Evolutionary conservation across 92 coral and sea anemone genomes (phyloP).

Genomic region (Porites lobata): DNA sequence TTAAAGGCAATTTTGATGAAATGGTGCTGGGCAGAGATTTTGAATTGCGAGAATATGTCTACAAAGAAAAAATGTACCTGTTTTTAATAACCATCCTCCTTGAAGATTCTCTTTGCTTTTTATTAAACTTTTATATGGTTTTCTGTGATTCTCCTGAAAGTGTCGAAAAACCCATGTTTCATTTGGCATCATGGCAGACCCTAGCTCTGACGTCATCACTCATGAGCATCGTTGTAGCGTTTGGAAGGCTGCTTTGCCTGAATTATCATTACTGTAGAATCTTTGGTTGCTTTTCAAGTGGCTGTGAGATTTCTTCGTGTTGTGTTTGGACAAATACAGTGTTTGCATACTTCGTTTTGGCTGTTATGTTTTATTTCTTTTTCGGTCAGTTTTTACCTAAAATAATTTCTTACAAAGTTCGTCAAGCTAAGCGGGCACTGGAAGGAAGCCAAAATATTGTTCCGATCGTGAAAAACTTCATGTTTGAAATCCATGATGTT

Average conservation of each 20-base stretch:
- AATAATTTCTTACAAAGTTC: background rate
- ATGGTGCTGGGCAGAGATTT: background rate
- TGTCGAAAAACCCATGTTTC: background rate
- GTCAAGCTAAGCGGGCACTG: constrained; percentile 1
- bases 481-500: background rate
- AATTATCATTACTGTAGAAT: background rate
- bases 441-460: background rate
- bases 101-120: constrained; percentile 5
- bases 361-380: constrained; percentile 23
- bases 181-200: constrained; percentile 18
- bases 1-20: constrained; percentile 26
- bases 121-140: constrained; percentile 3
- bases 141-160: constrained; percentile 18
- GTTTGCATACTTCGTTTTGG: constrained; percentile 5
- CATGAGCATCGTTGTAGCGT: background rate
- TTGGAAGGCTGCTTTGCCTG: constrained; percentile 10
- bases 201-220: constrained; percentile 4
- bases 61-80: constrained; percentile 32
- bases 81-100: background rate
- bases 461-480: background rate
- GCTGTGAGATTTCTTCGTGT: background rate
- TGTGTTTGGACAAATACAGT: background rate
- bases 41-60: constrained; percentile 8
- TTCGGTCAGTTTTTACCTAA: constrained; percentile 12
- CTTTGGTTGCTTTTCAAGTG: constrained; percentile 7